Evolutionary conservation across 1,140 invertebrate species (phyloP).

Genomic region (Drosophila hydei): DNA sequence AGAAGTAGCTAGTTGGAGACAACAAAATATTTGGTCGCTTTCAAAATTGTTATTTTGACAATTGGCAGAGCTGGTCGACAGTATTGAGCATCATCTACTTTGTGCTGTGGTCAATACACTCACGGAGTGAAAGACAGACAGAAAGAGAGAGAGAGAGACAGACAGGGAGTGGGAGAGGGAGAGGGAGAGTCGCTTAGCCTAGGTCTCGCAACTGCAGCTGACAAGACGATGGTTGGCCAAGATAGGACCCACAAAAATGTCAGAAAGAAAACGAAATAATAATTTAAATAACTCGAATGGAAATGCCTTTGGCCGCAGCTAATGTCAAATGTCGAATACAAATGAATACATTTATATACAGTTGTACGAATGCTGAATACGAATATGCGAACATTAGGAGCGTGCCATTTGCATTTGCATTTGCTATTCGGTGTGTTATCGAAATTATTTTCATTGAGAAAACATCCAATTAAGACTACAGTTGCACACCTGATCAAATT

Average conservation of each 20-base stretch:
- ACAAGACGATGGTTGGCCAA: constrained; percentile 41
- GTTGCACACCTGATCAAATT: background rate
- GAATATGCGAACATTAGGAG: constrained; percentile 2
- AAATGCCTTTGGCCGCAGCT: constrained; percentile 18
- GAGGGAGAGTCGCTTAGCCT: constrained; percentile 38
- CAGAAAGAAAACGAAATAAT: constrained; percentile 48
- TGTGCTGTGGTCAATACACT: constrained; percentile 7
- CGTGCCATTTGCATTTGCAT: background rate
- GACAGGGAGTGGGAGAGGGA: constrained; percentile 1
- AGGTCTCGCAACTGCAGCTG: constrained; percentile 20
- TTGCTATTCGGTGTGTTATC: background rate
- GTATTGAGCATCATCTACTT: constrained; percentile 18
- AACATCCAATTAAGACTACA: constrained; percentile 42
- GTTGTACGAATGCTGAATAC: constrained; percentile 14
- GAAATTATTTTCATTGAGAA: background rate
- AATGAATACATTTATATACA: constrained; percentile 24
- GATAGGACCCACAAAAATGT: constrained; percentile 47
- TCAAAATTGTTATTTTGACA: constrained; percentile 74
- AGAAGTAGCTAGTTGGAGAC: constrained; percentile 22
- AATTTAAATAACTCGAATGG: constrained; percentile 42
- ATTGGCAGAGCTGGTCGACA: constrained; percentile 46
- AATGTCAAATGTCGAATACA: constrained; percentile 23
- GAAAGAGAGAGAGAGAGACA: constrained; percentile 5
- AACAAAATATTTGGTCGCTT: constrained; percentile 68
- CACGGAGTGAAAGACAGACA: constrained; percentile 7